These are phyloP conservation scores for Siniperca undulata DNA, from an alignment of 2,797 vertebrate species.

Conservation along the genomic window DNA sequence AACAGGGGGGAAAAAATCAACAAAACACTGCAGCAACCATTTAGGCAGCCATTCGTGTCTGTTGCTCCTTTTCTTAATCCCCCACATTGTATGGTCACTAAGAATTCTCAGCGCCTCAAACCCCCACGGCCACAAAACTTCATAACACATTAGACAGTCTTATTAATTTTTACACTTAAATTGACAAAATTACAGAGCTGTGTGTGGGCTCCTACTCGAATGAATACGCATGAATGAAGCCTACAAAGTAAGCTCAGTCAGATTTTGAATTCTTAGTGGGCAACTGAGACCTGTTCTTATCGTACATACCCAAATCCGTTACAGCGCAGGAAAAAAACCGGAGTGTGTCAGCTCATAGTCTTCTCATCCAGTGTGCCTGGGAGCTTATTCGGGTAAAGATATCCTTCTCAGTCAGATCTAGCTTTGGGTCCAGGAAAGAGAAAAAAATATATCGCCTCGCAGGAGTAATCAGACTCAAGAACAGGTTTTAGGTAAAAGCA, in stretches of 20 bases:
- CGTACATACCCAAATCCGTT: constrained; percentile 79
- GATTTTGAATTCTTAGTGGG: constrained; percentile 60
- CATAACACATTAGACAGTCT: constrained; percentile 66
- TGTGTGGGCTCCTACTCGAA: constrained; percentile 60
- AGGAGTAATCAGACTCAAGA: constrained; percentile 59
- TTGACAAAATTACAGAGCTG: constrained; percentile 56
- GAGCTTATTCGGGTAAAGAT: constrained; percentile 70
- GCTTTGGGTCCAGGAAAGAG: constrained; percentile 61
- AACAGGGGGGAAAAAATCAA: constrained; percentile 40
- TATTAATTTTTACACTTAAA: constrained; percentile 69
- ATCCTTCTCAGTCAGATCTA: constrained; percentile 69
- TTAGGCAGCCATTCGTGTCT: constrained; percentile 66
- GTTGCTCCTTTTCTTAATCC: constrained; percentile 59
- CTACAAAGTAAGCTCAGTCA: constrained; percentile 62
- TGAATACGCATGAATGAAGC: constrained; percentile 65
- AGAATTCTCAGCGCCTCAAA: constrained; percentile 54
- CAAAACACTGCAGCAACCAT: constrained; percentile 68
- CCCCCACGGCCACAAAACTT: constrained; percentile 71
- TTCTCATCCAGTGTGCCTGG: constrained; percentile 70
- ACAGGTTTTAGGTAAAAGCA: constrained; percentile 62
- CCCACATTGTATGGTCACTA: constrained; percentile 70
- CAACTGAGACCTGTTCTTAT: constrained; percentile 62
- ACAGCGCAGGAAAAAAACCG: constrained; percentile 67
- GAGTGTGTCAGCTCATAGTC: constrained; percentile 79
- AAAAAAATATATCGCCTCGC: constrained; percentile 41